Conservation (phyloP, 2,888 invertebrate species). For the Apantesis nais region DNA sequence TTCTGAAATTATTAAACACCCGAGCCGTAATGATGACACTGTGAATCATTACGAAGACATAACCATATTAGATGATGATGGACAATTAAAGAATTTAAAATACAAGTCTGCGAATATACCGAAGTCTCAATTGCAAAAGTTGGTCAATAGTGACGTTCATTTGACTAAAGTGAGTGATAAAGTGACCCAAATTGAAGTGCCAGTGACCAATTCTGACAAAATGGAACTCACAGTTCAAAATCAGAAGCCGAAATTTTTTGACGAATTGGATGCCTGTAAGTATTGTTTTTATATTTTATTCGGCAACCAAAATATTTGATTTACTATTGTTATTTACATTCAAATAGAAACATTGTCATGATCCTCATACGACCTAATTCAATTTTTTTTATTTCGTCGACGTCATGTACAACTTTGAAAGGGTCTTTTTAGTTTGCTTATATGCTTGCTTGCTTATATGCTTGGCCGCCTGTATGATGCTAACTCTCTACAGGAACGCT, state of each 20-base stretch:
- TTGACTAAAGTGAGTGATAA: conserved; percentile 44
- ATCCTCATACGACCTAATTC: too few relatives aligned
- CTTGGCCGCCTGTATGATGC: too few relatives aligned
- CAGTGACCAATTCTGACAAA: conserved; percentile 31
- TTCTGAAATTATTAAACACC: conserved; percentile 57
- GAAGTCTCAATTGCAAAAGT: conserved; percentile 48
- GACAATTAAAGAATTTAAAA: conserved; percentile 72
- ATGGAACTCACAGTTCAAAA: conserved; percentile 36
- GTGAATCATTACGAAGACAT: conserved; percentile 76
- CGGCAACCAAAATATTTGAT: not conserved
- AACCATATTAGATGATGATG: conserved; percentile 69
- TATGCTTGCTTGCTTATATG: too few relatives aligned
- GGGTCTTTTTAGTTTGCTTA: too few relatives aligned
- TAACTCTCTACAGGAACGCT: not conserved
- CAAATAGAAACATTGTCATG: not conserved
- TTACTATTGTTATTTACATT: not conserved
- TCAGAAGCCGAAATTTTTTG: conserved; percentile 87
- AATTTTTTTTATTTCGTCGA: not conserved
- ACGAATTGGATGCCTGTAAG: conserved; percentile 89
- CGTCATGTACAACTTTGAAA: not conserved
- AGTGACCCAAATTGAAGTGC: conserved; percentile 44
- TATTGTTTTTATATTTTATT: conserved; percentile 52
- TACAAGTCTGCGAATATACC: conserved; percentile 61
- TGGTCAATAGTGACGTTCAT: conserved; percentile 41
- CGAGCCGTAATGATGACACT: conserved; percentile 55